These are phyloP conservation scores for Metallyticus violacea DNA, from an alignment of 2,888 invertebrate genomes.

Conservation along the genomic window DNA sequence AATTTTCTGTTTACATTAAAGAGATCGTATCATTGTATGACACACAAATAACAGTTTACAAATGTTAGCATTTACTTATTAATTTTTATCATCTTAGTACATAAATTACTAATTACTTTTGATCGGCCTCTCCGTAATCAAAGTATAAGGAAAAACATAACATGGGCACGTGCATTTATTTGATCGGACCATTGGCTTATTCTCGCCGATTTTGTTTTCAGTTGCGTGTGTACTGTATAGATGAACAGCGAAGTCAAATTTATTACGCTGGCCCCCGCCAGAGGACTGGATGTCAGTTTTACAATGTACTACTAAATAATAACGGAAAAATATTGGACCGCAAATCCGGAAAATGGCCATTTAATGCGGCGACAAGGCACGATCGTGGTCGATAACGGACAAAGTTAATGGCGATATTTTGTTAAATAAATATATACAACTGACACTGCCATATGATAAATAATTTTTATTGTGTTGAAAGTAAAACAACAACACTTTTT, in stretches of 20 bases:
- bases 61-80: too few species aligned
- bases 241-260: neutral
- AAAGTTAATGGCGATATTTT: neutral
- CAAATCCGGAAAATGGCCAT: neutral
- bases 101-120: too few species aligned
- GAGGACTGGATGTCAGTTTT: neutral
- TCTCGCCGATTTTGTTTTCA: too few species aligned
- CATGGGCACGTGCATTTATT: too few species aligned
- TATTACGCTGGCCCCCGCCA: neutral
- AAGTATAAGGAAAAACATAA: too few species aligned
- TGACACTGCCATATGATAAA: neutral
- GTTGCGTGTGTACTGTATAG: too few species aligned
- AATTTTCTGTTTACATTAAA: too few species aligned
- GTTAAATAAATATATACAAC: neutral
- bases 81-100: too few species aligned
- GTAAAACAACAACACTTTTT: neutral
- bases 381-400: neutral
- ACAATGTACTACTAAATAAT: neutral
- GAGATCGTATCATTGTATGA: too few species aligned
- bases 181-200: too few species aligned
- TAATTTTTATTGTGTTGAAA: neutral
- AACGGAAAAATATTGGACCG: neutral
- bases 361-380: neutral
- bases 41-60: too few species aligned
- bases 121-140: too few species aligned